Conservation (phyloP, 2,888 invertebrate genomes). For the Lasioglossum zephyrum region DNA sequence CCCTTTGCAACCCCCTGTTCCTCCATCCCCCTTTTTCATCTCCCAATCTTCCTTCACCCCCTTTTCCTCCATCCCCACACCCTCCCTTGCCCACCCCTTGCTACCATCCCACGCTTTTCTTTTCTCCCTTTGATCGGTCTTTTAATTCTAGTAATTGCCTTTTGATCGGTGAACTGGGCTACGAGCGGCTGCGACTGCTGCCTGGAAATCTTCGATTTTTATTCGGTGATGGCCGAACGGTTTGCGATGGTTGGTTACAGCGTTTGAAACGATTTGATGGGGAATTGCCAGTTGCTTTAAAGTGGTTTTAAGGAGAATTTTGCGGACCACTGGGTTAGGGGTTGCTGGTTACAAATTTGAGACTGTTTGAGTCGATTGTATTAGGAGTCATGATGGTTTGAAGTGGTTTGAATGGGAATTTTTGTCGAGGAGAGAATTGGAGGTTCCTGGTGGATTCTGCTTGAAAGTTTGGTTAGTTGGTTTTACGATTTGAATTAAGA, state of each 20-base stretch:
- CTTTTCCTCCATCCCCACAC: background rate
- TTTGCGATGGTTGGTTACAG: background rate
- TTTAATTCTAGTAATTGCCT: slow-evolving; percentile 5
- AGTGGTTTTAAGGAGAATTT: background rate
- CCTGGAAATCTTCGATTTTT: background rate
- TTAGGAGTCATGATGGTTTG: background rate
- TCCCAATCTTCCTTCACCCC: background rate
- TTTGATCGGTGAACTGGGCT: background rate
- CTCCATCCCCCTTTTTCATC: background rate
- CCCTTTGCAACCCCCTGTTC: background rate
- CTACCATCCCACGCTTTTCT: background rate
- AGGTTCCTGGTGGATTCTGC: background rate
- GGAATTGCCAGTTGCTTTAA: background rate
- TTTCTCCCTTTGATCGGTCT: slow-evolving; percentile 1
- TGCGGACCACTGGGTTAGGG: background rate
- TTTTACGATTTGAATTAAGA: no score
- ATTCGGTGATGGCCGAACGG: background rate
- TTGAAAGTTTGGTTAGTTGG: background rate
- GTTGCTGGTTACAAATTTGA: background rate
- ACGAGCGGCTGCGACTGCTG: background rate
- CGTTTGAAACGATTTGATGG: background rate
- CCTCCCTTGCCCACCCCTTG: background rate
- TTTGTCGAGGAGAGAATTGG: background rate
- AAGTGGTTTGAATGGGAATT: background rate
- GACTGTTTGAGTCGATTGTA: background rate